Base-by-base conservation (phyloP, 2,113 vertebrate genomes). In the Eonycteris spelaea region DNA sequence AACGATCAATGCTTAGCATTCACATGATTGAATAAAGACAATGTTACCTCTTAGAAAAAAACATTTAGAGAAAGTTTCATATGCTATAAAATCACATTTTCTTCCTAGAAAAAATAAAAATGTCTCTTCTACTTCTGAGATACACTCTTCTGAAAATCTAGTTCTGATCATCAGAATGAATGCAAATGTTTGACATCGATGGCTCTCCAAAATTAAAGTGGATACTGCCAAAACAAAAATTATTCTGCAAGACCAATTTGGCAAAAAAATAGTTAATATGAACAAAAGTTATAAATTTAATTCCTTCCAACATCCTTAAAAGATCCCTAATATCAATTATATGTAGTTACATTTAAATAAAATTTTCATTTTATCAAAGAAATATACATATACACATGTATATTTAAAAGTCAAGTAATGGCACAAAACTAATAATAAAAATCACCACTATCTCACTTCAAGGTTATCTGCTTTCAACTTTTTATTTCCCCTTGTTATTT, bases 291-390 rank as follows among this genome's bases (percentile, higher is more conserved):
- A 59, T 28, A 84, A 30, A 90, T 75, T 33, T 71, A 8, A 68
- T 75, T 65, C 9, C 83, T 86, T 71, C 21, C 59, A 70, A 73
- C 26, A 93, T 19, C 12, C 35, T 48, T 35, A 80, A 75, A 74
- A 78, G 16, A 84, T 2, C 8, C 30, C 45, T 86, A 45, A 94
- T 94, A 91, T 73, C 19, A 94, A 48, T 74, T 86, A 11, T 45
- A 78, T 70, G 33, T 82, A 87, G 33, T 59, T 86, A 59, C 35
- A 63, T 84, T 30, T 90, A 87, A 96, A 35, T 90, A 26, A 59
- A 83, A 77, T 91, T 88, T 91, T 94, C 26, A 71, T 68, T 75
- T 89, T 89, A 61, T 82, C 63, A 71, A 93, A 55, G 2, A 91
- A 68, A 88, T 33, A 82, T 59, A 78, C 38, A 91, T 33, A 57